phyloP scores from a whole-genome alignment of 2,888 invertebrate species.

The Alcis repandata region DNA sequence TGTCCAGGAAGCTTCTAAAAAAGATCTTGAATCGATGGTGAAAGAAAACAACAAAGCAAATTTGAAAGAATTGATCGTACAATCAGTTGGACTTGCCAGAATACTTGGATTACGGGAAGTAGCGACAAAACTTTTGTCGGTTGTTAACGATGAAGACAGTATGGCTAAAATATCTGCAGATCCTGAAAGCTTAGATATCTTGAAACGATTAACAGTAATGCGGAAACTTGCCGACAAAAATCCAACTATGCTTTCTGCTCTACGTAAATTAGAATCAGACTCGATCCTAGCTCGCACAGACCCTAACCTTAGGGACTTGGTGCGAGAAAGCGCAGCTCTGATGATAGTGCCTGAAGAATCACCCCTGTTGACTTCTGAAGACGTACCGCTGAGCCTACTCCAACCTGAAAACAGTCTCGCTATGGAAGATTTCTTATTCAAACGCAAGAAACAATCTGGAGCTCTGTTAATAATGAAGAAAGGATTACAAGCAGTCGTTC shows the following conservation, averaged over 20 bases:
- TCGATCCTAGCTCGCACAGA: conserved; percentile 90
- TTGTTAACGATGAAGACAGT: conserved; percentile 85
- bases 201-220: conserved; percentile 91
- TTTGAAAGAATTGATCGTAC: conserved; percentile 82
- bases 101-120: conserved; percentile 89
- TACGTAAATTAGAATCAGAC: conserved; percentile 88
- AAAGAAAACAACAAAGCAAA: conserved; percentile 79
- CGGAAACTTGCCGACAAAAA: conserved; percentile 89
- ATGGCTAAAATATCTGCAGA: conserved; percentile 87
- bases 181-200: conserved; percentile 87
- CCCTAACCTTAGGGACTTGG: conserved; percentile 89
- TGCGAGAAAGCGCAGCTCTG: conserved; percentile 90
- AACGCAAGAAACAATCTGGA: conserved; percentile 85
- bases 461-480: conserved; percentile 91
- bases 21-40: conserved; percentile 85
- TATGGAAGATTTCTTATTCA: conserved; percentile 91
- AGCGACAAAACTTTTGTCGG: conserved; percentile 83
- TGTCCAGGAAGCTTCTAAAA: conserved; percentile 88
- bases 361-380: conserved; percentile 88
- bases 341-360: conserved; percentile 89
- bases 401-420: conserved; percentile 91
- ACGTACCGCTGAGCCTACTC: conserved; percentile 90
- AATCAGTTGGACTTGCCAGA: conserved; percentile 90
- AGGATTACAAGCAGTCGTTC: conserved; percentile 91
- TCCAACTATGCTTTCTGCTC: conserved; percentile 87